Conservation (phyloP, 2,888 invertebrate genomes). For the Auanema freiburgensis region DNA sequence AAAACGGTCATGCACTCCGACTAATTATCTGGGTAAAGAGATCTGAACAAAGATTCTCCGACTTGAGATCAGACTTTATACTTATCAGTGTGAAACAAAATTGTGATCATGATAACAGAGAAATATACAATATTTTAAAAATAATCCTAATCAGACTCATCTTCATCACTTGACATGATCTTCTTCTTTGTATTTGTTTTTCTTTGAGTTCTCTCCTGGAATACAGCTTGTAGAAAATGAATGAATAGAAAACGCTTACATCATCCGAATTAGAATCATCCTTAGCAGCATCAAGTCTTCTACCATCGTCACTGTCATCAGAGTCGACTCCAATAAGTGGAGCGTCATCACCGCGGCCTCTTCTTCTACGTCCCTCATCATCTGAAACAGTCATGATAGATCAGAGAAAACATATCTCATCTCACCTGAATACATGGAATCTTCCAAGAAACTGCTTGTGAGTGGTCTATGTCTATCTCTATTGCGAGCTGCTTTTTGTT, state of each 20-base stretch:
- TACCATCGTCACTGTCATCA: constrained; percentile 37
- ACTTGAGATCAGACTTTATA: neutral
- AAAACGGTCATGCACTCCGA: no score
- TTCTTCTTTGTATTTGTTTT: constrained; percentile 26
- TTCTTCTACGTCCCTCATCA: constrained; percentile 26
- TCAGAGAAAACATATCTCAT: constrained; percentile 27
- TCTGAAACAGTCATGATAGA: no score
- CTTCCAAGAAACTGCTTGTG: constrained; percentile 17
- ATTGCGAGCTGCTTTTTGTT: neutral
- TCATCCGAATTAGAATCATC: constrained; percentile 34
- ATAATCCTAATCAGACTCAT: constrained; percentile 22
- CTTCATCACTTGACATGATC: constrained; percentile 45
- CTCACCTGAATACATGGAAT: constrained; percentile 16
- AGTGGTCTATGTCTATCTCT: constrained; percentile 3
- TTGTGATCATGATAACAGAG: neutral
- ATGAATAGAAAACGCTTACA: constrained; percentile 8
- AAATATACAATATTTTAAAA: neutral
- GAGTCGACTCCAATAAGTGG: constrained; percentile 45
- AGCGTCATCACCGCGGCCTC: constrained; percentile 25
- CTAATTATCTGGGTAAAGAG: no score
- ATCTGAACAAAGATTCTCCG: neutral
- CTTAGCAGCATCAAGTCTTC: constrained; percentile 26
- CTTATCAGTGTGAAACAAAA: neutral
- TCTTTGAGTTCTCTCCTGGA: no score
- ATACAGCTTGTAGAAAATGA: neutral